phyloP scores from a whole-genome alignment of 2,113 vertebrate genomes.

The sheep (Ovis aries) region ARS-UI_Ramb_v3.0 NC_056076.1:2048001-2048500 shows the following conservation, averaged over 20 bases:
- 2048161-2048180: not conserved
- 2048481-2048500: fast-evolving
- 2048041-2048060: not conserved
- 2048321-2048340: not conserved
- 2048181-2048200: not conserved
- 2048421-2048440: fast-evolving
- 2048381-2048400: not conserved
- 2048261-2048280: not conserved
- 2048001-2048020: not conserved
- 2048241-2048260: not conserved
- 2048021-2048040: too few relatives aligned
- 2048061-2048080: not conserved
- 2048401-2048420: too few relatives aligned
- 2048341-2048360: not conserved
- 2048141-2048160: not conserved
- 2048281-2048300: not conserved
- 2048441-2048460: fast-evolving
- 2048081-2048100: not conserved
- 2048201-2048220: not conserved
- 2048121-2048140: not conserved
- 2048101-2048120: not conserved
- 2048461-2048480: not conserved
- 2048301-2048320: not conserved
- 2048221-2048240: not conserved
- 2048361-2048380: not conserved